Conservation (phyloP, 2,888 invertebrate species). For the Drymonia ruficornis region DNA sequence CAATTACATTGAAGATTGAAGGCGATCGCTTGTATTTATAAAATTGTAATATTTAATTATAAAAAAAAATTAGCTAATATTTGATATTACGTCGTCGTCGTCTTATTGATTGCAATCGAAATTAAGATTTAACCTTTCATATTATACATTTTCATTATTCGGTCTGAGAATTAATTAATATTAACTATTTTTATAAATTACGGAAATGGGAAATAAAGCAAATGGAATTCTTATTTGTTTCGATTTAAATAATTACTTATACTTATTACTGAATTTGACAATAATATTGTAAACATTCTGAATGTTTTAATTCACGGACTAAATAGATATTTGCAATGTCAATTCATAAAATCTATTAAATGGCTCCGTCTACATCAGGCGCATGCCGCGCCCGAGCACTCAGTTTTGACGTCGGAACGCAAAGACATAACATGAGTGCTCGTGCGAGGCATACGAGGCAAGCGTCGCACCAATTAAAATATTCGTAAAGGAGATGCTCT, state of each 20-base stretch:
- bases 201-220: conserved; percentile 6
- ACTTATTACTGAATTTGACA: conserved; percentile 37
- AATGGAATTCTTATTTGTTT: background rate
- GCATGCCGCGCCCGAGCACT: too few species aligned
- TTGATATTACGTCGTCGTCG: conserved; percentile 16
- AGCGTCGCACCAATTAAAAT: too few species aligned
- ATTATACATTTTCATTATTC: background rate
- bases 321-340: conserved; percentile 35
- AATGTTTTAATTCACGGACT: conserved; percentile 21
- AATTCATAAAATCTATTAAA: conserved; percentile 4
- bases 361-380: too few species aligned
- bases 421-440: too few species aligned
- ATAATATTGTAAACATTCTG: conserved; percentile 32
- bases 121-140: background rate
- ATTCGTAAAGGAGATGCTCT: background rate
- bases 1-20: conserved; percentile 20
- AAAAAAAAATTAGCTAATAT: conserved; percentile 14
- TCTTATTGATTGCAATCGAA: background rate
- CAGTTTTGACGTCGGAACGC: too few species aligned
- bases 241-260: conserved; percentile 3
- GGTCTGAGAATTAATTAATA: background rate
- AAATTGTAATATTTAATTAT: conserved; percentile 12
- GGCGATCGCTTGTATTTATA: conserved; percentile 19
- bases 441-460: too few species aligned
- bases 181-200: conserved; percentile 21